phyloP scores from a whole-genome alignment of 2,797 vertebrate genomes.

The Molothrus aeneus region DNA sequence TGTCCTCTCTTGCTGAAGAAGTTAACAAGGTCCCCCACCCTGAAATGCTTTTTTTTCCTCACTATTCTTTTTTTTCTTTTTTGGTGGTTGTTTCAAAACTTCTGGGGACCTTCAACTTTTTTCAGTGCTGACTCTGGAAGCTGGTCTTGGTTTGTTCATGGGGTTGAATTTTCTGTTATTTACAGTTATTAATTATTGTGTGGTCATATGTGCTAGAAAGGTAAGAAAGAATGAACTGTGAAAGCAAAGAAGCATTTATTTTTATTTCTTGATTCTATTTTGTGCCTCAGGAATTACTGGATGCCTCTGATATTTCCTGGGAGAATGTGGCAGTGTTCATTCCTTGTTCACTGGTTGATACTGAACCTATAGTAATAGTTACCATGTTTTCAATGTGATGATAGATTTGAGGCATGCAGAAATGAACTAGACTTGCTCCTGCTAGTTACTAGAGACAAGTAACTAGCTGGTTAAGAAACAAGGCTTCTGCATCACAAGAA shows the following conservation, averaged over 20 bases:
- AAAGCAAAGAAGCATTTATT: background rate
- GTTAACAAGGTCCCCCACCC: rapidly evolving
- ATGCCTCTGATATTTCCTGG: background rate
- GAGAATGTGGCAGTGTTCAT: background rate
- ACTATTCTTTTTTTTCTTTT: background rate
- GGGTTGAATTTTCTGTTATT: background rate
- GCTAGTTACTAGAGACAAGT: background rate
- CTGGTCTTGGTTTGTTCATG: background rate
- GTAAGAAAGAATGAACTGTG: background rate
- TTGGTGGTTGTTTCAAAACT: background rate
- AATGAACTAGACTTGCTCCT: background rate
- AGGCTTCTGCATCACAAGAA: background rate
- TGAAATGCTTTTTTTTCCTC: background rate
- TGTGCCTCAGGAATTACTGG: background rate
- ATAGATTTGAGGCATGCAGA: background rate
- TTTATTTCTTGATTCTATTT: constrained; percentile 20
- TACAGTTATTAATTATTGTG: background rate
- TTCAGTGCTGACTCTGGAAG: background rate
- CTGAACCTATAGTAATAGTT: background rate
- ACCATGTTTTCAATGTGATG: background rate
- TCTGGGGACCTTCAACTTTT: background rate
- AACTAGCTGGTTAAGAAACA: background rate
- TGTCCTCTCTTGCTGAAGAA: background rate
- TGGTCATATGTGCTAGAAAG: background rate
- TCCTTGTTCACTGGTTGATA: background rate